Base-by-base conservation (phyloP, 2,113 vertebrate species). In the Hydrolagus affinis region DNA sequence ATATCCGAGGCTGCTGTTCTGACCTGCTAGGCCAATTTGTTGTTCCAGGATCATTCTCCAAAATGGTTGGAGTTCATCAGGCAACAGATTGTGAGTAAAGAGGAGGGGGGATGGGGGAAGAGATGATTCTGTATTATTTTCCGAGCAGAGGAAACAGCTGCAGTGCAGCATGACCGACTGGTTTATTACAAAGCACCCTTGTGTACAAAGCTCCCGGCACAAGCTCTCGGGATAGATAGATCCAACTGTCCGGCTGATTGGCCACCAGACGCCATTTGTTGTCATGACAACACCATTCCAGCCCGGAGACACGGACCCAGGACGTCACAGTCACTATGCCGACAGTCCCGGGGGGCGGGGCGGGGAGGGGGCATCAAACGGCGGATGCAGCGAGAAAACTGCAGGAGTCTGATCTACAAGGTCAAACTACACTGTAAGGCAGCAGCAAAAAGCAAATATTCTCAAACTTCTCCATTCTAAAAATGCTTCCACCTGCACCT, bases 391-490 rank as follows among this genome's bases (percentile, higher is more conserved):
- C n/a, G 15, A 75, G 56, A 12, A 30, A 73, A 30, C 23, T 17
- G 71, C 71, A 73, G 11, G 14, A 17, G 8, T 75, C 25, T 28
- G 9, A 72, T 28, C 6, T 25, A 72, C 23, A 72, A 11, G 10
- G 28, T 25, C 28, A 71, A 23, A 71, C n/a, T 1, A 71, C 70
- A n/a, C 23, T 25, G 11, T 1, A 72, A 72, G n/a, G 14, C 62
- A 59, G 74, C 19, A 86, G 68, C 76, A 74, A 87, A 72, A 87
- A 90, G 88, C 86, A 2, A 87, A 87, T 68, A 77, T 85, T 85
- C 86, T 89, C 86, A 88, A 85, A 17, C 85, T 86, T 73, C 76
- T 86, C 62, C 11, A 86, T 70, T 64, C 86, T 62, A 44, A 44
- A 44, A 44, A 44, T 44, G 44, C 44, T 23, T 17, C 21, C 66